Evolutionary conservation across 2,113 vertebrate genomes (phyloP).

Genomic region (Nematolebias whitei): DNA sequence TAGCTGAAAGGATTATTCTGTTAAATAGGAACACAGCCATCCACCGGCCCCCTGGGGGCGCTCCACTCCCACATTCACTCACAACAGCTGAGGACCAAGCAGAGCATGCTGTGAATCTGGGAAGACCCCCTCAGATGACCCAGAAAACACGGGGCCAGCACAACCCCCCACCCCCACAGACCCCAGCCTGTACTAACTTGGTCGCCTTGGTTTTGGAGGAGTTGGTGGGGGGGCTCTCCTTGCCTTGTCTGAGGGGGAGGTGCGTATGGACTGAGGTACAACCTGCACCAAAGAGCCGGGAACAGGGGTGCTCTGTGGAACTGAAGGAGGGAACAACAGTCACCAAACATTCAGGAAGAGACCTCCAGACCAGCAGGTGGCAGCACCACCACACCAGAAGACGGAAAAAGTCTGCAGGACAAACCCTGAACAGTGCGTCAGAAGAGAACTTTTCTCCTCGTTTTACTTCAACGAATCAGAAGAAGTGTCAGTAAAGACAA

Average conservation of each 20-base stretch:
- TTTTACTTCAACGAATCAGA: no score
- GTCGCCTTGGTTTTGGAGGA: constrained; percentile 85
- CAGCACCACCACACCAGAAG: not conserved
- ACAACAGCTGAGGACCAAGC: constrained; percentile 58
- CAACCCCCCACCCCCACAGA: not conserved
- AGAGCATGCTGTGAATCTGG: constrained; percentile 72
- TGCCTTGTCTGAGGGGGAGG: constrained; percentile 81
- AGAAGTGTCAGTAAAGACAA: no score
- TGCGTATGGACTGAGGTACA: constrained; percentile 77
- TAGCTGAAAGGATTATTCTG: not conserved
- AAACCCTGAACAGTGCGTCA: no score
- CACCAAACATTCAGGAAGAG: constrained; percentile 45
- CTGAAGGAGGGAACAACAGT: constrained; percentile 72
- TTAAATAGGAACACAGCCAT: not conserved
- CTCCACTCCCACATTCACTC: no score
- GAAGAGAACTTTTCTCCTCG: no score
- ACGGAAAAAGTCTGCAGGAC: not conserved
- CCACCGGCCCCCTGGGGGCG: constrained; percentile 10
- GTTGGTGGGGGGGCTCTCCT: constrained; percentile 83
- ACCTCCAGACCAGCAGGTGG: not conserved
- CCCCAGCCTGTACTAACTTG: constrained; percentile 82
- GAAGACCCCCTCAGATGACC: constrained; percentile 16
- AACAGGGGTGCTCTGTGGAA: constrained; percentile 65
- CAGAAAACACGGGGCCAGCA: constrained; percentile 60
- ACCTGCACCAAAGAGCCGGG: constrained; percentile 73